A percentile compares a stretch with the other conserved stretches of the same genome.
Evolutionary conservation across 1,140 invertebrate species (phyloP).

Genomic region (Lepidurus apus): DNA sequence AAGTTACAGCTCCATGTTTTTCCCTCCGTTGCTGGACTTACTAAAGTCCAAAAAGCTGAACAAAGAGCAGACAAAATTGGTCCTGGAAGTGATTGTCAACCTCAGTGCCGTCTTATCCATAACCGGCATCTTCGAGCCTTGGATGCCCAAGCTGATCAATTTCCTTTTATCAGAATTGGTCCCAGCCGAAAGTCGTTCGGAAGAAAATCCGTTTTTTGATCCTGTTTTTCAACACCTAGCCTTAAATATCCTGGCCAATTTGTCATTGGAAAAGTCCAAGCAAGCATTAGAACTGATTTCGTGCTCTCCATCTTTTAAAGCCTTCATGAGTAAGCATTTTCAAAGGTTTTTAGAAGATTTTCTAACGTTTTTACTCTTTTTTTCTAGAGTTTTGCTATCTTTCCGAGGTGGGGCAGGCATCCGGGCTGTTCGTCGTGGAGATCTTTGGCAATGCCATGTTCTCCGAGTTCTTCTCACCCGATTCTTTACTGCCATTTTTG

Average conservation of each 20-base stretch:
- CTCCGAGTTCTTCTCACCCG: neutral
- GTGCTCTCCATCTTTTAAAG: neutral
- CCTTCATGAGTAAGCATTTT: neutral
- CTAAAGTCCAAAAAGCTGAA: neutral
- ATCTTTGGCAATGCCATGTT: neutral
- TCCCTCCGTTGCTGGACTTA: neutral
- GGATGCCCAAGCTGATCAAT: neutral
- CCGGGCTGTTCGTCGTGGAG: neutral
- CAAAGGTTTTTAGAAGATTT: neutral
- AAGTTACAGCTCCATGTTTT: neutral
- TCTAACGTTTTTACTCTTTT: neutral
- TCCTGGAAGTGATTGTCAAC: neutral
- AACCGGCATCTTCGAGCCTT: neutral
- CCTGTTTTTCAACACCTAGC: neutral
- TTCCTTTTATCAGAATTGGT: neutral
- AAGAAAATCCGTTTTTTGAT: neutral
- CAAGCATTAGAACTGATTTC: neutral
- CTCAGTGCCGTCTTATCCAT: neutral
- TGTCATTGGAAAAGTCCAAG: neutral
- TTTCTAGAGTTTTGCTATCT: neutral
- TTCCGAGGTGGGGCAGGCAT: neutral
- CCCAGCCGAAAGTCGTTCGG: neutral
- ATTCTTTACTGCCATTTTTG: neutral
- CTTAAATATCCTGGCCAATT: neutral
- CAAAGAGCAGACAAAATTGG: neutral